A percentile compares a stretch with the other conserved stretches of the same genome.
These are phyloP conservation scores for Microctenopoma steveboyesi DNA, from an alignment of 2,797 vertebrate species.

Conservation along the genomic window DNA sequence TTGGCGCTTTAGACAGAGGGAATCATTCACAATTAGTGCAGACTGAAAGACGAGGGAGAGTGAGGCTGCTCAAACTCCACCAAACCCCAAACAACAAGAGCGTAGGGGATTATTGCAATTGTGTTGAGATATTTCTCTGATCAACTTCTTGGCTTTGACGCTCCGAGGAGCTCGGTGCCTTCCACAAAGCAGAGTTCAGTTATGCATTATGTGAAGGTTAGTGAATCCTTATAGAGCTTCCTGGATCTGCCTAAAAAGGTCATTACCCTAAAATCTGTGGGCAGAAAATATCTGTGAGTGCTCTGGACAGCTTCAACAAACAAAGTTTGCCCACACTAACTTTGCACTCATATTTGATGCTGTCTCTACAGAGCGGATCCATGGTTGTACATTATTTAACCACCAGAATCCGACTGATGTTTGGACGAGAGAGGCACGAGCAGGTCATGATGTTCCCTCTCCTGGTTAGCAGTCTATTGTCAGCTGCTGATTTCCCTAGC, in stretches of 20 bases:
- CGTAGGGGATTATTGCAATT: slow-evolving; percentile 78
- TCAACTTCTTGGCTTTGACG: slow-evolving; percentile 70
- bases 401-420: slow-evolving; percentile 68
- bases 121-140: slow-evolving; percentile 78
- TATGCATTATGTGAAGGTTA: slow-evolving; percentile 68
- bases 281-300: slow-evolving; percentile 23
- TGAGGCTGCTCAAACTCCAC: slow-evolving; percentile 56
- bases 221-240: slow-evolving; percentile 28
- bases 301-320: slow-evolving; percentile 33
- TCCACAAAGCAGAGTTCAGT: slow-evolving; percentile 58
- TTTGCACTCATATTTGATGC: slow-evolving; percentile 54
- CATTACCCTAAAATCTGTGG: slow-evolving; percentile 17
- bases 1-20: slow-evolving; percentile 71
- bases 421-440: slow-evolving; percentile 60
- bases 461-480: slow-evolving; percentile 70
- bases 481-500: slow-evolving; percentile 74
- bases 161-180: slow-evolving; percentile 54
- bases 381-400: slow-evolving; percentile 62
- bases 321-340: slow-evolving; percentile 46
- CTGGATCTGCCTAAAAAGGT: slow-evolving; percentile 18
- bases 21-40: slow-evolving; percentile 79
- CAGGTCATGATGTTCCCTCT: slow-evolving; percentile 68
- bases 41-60: slow-evolving; percentile 66
- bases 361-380: slow-evolving; percentile 46
- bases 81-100: slow-evolving; percentile 69